phyloP scores from a whole-genome alignment of 1,140 invertebrate genomes.

The Drosophila azteca region DNA sequence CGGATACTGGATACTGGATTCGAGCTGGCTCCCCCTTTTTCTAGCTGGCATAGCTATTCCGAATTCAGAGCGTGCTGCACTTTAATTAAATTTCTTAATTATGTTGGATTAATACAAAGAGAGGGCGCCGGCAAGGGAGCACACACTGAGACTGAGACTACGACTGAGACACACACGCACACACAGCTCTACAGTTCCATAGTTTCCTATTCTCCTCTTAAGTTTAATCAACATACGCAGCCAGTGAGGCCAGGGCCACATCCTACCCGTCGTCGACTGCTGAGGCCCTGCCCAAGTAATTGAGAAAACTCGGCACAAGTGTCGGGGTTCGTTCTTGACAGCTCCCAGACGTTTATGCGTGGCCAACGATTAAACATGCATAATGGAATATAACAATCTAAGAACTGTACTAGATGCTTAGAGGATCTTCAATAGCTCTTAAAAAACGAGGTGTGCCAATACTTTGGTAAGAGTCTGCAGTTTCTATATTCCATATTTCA shows the following conservation, averaged over 20 bases:
- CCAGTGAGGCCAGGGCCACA: conserved; percentile 4
- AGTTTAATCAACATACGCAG: conserved; percentile 75
- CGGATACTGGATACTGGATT: no score
- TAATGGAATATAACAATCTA: not conserved
- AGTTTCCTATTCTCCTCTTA: conserved; percentile 73
- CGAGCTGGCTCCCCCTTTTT: not conserved
- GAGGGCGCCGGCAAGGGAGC: conserved; percentile 46
- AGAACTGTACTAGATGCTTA: not conserved
- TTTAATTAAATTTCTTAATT: conserved; percentile 83
- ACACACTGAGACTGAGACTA: not conserved
- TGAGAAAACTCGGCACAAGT: conserved; percentile 78
- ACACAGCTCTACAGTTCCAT: conserved; percentile 52
- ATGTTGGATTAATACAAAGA: conserved; percentile 79
- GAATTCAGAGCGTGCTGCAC: conserved; percentile 75
- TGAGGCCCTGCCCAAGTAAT: conserved; percentile 57
- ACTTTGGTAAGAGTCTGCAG: no score
- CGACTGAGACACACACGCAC: conserved; percentile 4
- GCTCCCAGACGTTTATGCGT: conserved; percentile 37
- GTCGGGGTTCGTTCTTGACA: conserved; percentile 40
- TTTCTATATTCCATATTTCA: no score
- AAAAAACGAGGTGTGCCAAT: no score
- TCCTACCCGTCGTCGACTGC: not conserved
- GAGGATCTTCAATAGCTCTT: no score
- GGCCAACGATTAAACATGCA: not conserved
- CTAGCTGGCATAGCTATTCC: conserved; percentile 52